Percentiles rank a stretch among this genome's conserved stretches.
phyloP scores from a whole-genome alignment of 2,888 invertebrate species.

The Lepidocyrtinus sp. region DNA sequence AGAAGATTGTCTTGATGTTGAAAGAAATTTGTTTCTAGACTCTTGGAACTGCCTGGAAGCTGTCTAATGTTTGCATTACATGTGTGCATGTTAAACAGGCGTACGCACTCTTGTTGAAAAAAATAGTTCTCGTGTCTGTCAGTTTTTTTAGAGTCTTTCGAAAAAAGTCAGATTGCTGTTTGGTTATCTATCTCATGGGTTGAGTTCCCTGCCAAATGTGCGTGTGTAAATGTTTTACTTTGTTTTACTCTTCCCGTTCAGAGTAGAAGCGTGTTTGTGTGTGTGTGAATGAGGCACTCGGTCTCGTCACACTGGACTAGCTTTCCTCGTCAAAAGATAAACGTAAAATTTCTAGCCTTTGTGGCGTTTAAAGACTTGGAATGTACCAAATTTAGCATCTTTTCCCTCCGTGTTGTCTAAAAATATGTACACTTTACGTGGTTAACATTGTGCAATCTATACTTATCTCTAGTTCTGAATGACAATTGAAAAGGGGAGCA shows the following conservation, averaged over 20 bases:
- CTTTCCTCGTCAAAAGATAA: constrained; percentile 23
- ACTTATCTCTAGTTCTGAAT: too few relatives aligned
- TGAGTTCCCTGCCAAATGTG: constrained; percentile 23
- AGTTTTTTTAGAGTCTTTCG: constrained; percentile 10
- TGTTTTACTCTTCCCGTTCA: too few relatives aligned
- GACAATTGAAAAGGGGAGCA: constrained; percentile 28
- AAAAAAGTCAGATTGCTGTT: too few relatives aligned
- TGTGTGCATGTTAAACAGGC: constrained; percentile 24
- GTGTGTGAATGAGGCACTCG: constrained; percentile 49
- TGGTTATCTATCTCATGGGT: too few relatives aligned
- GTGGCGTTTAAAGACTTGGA: constrained; percentile 39
- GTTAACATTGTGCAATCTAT: too few relatives aligned
- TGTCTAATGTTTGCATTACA: constrained; percentile 34
- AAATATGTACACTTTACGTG: too few relatives aligned
- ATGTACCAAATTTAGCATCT: constrained; percentile 35
- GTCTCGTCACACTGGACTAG: constrained; percentile 58
- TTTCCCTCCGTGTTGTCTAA: too few relatives aligned
- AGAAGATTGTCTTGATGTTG: too few relatives aligned
- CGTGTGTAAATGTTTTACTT: constrained; percentile 28
- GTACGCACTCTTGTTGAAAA: constrained; percentile 32
- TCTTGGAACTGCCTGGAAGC: constrained; percentile 16
- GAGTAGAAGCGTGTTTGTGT: too few relatives aligned
- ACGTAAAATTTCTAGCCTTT: constrained; percentile 20
- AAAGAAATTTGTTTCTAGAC: too few relatives aligned
- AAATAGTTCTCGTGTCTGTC: constrained; percentile 46